These are phyloP conservation scores for Malaclemys terrapin DNA, from an alignment of 2,113 vertebrate genomes.

Conservation along the genomic window DNA sequence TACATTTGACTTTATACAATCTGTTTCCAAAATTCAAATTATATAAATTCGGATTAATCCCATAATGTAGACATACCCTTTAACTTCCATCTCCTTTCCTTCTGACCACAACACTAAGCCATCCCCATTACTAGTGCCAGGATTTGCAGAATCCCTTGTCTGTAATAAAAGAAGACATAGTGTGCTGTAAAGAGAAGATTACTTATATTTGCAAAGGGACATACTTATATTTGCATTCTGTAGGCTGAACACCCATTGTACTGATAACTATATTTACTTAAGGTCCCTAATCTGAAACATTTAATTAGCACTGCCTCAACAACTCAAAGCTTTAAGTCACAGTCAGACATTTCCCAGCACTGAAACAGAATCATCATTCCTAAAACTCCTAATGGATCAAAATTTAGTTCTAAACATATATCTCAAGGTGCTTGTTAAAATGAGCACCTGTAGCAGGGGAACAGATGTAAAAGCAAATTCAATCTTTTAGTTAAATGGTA, in stretches of 20 bases:
- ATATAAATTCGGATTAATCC: too few relatives aligned
- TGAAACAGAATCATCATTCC: constrained; percentile 9
- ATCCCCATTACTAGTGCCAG: neutral
- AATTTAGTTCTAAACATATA: constrained; percentile 15
- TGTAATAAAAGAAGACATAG: constrained; percentile 15
- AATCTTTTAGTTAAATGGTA: neutral
- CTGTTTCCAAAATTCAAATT: too few relatives aligned
- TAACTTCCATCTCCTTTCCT: neutral
- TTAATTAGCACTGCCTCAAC: neutral
- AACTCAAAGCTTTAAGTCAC: constrained; percentile 7
- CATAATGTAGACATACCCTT: too few relatives aligned
- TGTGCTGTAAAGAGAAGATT: constrained; percentile 23
- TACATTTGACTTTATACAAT: too few relatives aligned
- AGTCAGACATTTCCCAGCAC: constrained; percentile 2
- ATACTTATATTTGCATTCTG: constrained; percentile 24
- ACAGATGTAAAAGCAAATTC: neutral
- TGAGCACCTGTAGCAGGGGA: constrained; percentile 5
- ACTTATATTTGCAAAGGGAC: constrained; percentile 21
- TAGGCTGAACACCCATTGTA: constrained; percentile 13
- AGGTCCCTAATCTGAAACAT: constrained; percentile 27
- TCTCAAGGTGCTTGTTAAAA: constrained; percentile 13
- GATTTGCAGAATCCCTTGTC: constrained; percentile 15
- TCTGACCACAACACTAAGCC: neutral
- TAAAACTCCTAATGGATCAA: neutral
- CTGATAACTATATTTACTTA: constrained; percentile 22